Percentiles rank a stretch among this genome's conserved stretches.
These are phyloP conservation scores for Syrista parreyssii DNA, from an alignment of 2,888 invertebrate species.

Conservation along the genomic window DNA sequence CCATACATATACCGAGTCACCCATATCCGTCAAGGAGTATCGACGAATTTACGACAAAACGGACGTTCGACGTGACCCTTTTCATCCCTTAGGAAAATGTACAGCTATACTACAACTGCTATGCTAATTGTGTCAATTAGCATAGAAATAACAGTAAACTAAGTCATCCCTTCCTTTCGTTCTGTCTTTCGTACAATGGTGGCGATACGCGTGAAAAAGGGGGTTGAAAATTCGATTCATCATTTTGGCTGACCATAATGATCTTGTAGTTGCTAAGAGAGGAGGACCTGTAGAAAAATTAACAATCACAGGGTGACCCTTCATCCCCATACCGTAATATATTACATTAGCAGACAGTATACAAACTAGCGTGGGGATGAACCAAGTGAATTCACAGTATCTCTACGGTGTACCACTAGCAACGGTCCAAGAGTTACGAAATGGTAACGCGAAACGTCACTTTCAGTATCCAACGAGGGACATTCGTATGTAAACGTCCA, in stretches of 20 bases:
- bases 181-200: neutral
- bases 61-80: slow-evolving; percentile 44
- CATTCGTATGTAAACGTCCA: slow-evolving; percentile 61
- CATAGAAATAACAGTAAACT: slow-evolving; percentile 44
- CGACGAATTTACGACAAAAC: slow-evolving; percentile 65
- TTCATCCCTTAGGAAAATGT: slow-evolving; percentile 26
- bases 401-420: neutral
- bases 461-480: slow-evolving; percentile 16
- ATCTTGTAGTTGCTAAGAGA: neutral
- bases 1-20: neutral
- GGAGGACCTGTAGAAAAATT: neutral
- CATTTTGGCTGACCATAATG: slow-evolving; percentile 9
- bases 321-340: neutral
- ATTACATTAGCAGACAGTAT: neutral
- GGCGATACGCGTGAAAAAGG: neutral
- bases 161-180: neutral
- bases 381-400: neutral
- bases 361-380: neutral
- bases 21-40: slow-evolving; percentile 34
- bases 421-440: neutral
- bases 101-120: slow-evolving; percentile 47
- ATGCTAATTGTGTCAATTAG: slow-evolving; percentile 64
- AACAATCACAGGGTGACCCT: neutral
- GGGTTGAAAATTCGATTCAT: neutral
- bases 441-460: neutral